Evolutionary conservation across 2,113 vertebrate genomes (phyloP).

Genomic region (Orthochromis malagaraziensis): DNA sequence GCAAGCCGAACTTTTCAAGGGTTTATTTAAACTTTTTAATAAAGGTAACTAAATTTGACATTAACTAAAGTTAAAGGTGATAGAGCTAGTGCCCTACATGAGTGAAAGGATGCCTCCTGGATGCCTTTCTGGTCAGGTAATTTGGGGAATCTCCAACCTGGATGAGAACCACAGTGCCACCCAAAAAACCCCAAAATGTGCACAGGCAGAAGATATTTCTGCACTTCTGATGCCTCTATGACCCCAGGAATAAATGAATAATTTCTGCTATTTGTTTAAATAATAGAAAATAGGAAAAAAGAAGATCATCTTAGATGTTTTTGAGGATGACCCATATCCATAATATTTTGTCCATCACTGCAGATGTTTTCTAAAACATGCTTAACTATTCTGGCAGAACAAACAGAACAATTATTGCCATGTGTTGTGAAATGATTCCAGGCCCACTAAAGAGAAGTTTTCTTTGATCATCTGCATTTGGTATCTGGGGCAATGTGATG

Average conservation of each 20-base stretch:
- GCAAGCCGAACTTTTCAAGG: rapidly evolving
- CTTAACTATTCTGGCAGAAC: background rate
- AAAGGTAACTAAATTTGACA: background rate
- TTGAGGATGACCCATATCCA: background rate
- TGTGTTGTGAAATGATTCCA: background rate
- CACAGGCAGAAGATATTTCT: background rate
- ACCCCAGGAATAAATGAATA: background rate
- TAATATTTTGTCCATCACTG: background rate
- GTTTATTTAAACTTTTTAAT: background rate
- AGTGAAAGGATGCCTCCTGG: background rate
- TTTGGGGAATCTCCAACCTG: background rate
- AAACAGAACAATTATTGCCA: background rate
- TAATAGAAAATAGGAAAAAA: background rate
- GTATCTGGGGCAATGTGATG: background rate
- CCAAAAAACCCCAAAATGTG: background rate
- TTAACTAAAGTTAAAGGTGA: background rate
- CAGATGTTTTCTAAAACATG: background rate
- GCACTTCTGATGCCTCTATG: background rate
- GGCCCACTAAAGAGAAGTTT: background rate
- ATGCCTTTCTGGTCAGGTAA: background rate
- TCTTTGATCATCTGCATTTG: background rate
- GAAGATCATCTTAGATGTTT: background rate
- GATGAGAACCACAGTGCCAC: background rate
- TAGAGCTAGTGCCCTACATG: background rate
- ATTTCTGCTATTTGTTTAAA: background rate